Conservation (phyloP, 2,888 invertebrate genomes). For the Cryptocephalus primarius region DNA sequence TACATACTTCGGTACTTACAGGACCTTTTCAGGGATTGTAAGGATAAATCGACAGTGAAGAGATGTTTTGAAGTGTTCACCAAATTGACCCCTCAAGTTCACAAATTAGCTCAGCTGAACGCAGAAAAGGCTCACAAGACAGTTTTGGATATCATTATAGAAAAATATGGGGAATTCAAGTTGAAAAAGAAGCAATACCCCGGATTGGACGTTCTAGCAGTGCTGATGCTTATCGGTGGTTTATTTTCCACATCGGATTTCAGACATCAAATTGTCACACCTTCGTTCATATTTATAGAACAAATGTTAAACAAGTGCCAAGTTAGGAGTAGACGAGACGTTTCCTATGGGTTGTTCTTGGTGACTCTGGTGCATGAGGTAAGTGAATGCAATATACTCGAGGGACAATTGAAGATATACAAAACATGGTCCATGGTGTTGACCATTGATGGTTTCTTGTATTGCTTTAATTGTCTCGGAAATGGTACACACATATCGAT, state of each 20-base stretch:
- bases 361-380: conserved; percentile 64
- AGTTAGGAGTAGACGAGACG: conserved; percentile 52
- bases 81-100: conserved; percentile 43
- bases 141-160: conserved; percentile 57
- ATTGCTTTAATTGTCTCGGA: too few species aligned
- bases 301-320: conserved; percentile 60
- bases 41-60: conserved; percentile 32
- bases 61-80: conserved; percentile 50
- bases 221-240: conserved; percentile 70
- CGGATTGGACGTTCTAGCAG: conserved; percentile 57
- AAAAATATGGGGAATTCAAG: conserved; percentile 56
- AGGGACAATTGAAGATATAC: background rate
- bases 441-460: too few species aligned
- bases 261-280: conserved; percentile 79
- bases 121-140: conserved; percentile 55
- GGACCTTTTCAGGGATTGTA: conserved; percentile 45
- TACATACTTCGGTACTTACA: conserved; percentile 69
- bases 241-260: conserved; percentile 87
- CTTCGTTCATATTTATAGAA: conserved; percentile 71
- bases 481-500: background rate
- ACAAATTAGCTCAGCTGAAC: conserved; percentile 61
- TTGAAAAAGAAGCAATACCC: conserved; percentile 51
- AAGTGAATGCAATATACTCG: conserved; percentile 11
- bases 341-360: conserved; percentile 69
- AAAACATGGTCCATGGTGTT: background rate